Evolutionary conservation across 2,888 invertebrate species (phyloP), one percentile per base, ranked within the genome.

Genomic region (Drosophila picticornis): DNA sequence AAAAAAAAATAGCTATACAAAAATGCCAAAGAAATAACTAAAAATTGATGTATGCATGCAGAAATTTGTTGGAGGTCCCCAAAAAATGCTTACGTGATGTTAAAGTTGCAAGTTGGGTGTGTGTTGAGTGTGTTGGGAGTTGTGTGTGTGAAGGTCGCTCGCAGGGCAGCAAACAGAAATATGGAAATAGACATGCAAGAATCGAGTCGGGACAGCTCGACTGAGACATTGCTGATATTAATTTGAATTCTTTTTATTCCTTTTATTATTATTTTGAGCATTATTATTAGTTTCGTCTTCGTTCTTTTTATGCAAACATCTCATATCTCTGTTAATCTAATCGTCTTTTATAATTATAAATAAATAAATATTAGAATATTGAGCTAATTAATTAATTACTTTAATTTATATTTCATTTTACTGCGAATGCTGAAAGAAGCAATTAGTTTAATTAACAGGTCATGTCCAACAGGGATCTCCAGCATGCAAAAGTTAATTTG

Each of bases 11-110:
- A 56, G 32, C 63, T 66, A 84, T 66, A 67, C 43, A 83, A 89
- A 46, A 46, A 7, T 22, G 46, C 22, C 46, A 46, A 46, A 46
- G 82, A 88, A 87, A 87, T 87, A 80, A 83, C 78, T 72, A 77
- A 78, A 90, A 72, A 72, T 73, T 87, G 69, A 84, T 89, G 90
- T 75, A 89, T 89, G 88, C 76, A 90, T 87, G 73, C 81, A 74
- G 72, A 77, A 77, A 84, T 77, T 25, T 36, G 67, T 71, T 9
- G 46, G 22, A 46, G 16, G 46, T 46, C 16, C 2, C 46, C 46
- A 46, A 46, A 22, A n/a, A 80, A 76, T 83, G 83, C 90, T 85
- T 83, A 90, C 85, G 90, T 85, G 86, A 88, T 85, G 88, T 59
- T 81, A 62, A 74, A 88, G 78, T 78, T 81, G 75, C 64, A 36